These are phyloP conservation scores for Cavia aperea DNA, from an alignment of 2,113 vertebrate species.

Conservation along the genomic window DNA sequence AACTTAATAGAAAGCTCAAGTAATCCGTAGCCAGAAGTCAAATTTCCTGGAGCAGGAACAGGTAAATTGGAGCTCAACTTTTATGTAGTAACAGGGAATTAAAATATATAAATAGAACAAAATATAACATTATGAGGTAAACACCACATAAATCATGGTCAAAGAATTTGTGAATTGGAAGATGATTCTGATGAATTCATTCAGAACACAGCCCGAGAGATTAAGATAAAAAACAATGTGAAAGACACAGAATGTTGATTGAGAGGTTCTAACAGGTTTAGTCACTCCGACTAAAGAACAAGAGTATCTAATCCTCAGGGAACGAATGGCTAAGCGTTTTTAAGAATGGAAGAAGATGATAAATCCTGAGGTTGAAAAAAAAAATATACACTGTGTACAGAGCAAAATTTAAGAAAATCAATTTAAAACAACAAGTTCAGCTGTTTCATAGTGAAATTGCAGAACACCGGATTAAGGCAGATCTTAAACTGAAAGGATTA, in stretches of 20 bases:
- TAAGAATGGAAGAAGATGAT: neutral
- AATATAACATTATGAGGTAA: neutral
- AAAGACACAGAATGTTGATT: neutral
- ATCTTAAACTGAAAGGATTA: neutral
- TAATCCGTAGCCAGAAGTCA: neutral
- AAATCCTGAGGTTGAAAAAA: neutral
- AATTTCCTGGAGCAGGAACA: neutral
- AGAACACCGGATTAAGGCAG: neutral
- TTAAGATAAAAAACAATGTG: neutral
- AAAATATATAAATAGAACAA: neutral
- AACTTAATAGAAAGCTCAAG: constrained; percentile 1
- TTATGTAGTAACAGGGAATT: neutral
- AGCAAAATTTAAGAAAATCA: neutral
- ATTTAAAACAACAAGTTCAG: neutral
- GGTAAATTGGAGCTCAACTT: neutral
- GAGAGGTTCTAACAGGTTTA: neutral
- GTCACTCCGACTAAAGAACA: neutral
- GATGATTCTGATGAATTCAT: neutral
- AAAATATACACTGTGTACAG: neutral
- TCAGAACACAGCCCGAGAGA: neutral
- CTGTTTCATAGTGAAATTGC: neutral
- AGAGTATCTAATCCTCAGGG: neutral
- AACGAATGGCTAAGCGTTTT: neutral
- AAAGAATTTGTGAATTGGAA: constrained; percentile 25
- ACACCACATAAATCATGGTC: neutral